These are phyloP conservation scores for Cottus gobio DNA, from an alignment of 2,113 vertebrate genomes.

Conservation along the genomic window DNA sequence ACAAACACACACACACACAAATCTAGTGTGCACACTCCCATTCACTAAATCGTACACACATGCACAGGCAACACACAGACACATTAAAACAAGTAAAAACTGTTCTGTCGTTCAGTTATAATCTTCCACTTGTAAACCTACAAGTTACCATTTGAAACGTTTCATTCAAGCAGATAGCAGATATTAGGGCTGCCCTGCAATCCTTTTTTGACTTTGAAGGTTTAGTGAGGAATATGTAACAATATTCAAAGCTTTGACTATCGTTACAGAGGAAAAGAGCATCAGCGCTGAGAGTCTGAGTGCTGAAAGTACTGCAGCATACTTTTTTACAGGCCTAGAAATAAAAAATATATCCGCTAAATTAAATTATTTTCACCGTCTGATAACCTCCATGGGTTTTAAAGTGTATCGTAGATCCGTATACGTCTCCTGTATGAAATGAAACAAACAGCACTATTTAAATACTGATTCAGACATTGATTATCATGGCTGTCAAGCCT, in stretches of 20 bases:
- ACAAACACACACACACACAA: neutral
- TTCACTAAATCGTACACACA: neutral
- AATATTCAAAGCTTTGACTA: neutral
- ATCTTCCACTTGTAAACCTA: neutral
- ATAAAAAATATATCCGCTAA: neutral
- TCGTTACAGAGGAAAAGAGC: neutral
- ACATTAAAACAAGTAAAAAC: neutral
- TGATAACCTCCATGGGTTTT: neutral
- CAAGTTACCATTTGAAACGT: conserved; percentile 5
- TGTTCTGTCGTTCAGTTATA: neutral
- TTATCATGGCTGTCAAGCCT: neutral
- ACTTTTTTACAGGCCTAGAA: neutral
- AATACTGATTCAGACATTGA: neutral
- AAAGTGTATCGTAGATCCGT: neutral
- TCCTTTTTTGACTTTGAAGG: no score
- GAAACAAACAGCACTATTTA: no score
- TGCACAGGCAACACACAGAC: neutral
- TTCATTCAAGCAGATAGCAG: neutral
- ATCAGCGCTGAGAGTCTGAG: neutral
- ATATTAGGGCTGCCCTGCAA: no score
- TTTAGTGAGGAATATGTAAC: no score
- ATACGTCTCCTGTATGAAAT: neutral
- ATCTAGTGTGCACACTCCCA: neutral
- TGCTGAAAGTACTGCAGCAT: no score
- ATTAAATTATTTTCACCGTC: neutral